Conservation (phyloP, 2,888 invertebrate genomes). For the Lottia gigantea region DNA sequence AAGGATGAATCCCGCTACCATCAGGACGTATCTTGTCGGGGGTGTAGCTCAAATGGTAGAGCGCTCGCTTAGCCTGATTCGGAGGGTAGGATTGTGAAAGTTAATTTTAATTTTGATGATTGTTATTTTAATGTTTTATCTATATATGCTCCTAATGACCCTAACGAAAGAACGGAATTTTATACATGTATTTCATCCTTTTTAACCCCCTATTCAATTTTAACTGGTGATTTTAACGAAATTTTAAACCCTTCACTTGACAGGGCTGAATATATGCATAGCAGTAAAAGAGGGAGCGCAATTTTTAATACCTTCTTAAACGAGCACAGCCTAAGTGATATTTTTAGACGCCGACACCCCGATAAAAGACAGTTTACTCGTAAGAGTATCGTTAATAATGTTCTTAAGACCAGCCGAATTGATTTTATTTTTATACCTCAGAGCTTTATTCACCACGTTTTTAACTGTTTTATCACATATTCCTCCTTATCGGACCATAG, state of each 20-base stretch:
- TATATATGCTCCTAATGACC: too few species aligned
- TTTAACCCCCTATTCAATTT: too few species aligned
- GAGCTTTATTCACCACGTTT: too few species aligned
- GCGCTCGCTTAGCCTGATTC: too few species aligned
- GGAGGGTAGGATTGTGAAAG: conserved; percentile 16
- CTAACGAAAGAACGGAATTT: too few species aligned
- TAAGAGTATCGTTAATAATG: neutral
- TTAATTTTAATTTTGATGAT: conserved; percentile 7
- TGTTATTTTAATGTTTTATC: conserved; percentile 3
- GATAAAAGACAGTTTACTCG: neutral
- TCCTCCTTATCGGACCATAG: too few species aligned
- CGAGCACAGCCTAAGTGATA: neutral
- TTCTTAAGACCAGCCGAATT: neutral
- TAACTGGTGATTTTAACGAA: conserved; percentile 15
- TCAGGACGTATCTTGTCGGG: too few species aligned
- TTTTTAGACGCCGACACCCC: neutral
- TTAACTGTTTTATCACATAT: too few species aligned
- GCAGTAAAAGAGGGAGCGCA: neutral
- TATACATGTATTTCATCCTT: too few species aligned
- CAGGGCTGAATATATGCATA: neutral
- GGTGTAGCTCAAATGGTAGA: too few species aligned
- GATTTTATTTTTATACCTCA: neutral
- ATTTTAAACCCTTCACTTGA: neutral
- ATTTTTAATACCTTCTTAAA: neutral
- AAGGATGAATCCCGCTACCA: too few species aligned